Conservation (phyloP, 2,797 vertebrate genomes). For the Trachurus trachurus region DNA sequence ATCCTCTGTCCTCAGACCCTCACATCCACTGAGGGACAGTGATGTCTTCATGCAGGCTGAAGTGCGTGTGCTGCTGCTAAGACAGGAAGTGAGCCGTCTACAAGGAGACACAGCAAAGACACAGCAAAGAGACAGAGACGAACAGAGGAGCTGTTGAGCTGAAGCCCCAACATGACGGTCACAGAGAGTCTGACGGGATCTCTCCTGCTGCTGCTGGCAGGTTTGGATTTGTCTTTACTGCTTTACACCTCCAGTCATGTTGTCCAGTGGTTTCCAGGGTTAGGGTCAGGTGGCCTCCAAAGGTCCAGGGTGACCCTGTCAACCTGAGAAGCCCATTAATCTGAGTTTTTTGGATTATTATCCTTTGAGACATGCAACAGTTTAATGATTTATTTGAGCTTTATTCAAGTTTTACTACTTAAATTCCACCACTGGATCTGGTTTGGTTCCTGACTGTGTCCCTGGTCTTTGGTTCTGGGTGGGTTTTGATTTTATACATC, state of each 20-base stretch:
- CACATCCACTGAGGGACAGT: too few relatives aligned
- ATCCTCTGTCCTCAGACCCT: too few relatives aligned
- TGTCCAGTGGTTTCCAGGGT: not conserved
- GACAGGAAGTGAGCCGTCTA: slow-evolving; percentile 39
- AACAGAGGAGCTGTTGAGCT: not conserved
- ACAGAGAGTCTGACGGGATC: not conserved
- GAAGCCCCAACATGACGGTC: not conserved
- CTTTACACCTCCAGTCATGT: not conserved
- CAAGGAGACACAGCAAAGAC: not conserved
- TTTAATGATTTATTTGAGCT: too few relatives aligned
- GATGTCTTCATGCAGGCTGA: not conserved
- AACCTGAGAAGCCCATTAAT: too few relatives aligned
- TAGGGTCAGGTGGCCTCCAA: too few relatives aligned
- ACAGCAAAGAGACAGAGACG: not conserved
- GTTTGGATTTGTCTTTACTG: not conserved
- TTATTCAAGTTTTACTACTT: too few relatives aligned
- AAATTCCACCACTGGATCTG: not conserved
- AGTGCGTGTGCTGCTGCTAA: slow-evolving; percentile 1
- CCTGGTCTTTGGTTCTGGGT: not conserved
- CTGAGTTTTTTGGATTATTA: too few relatives aligned
- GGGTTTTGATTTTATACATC: not conserved
- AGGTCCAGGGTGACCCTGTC: too few relatives aligned
- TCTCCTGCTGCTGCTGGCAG: slow-evolving; percentile 47
- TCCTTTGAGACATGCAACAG: too few relatives aligned
- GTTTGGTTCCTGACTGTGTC: not conserved